Percentiles rank a stretch among this genome's conserved stretches.
Conservation (phyloP, 1,140 invertebrate genomes). For the Drosophila baimaii region DNA sequence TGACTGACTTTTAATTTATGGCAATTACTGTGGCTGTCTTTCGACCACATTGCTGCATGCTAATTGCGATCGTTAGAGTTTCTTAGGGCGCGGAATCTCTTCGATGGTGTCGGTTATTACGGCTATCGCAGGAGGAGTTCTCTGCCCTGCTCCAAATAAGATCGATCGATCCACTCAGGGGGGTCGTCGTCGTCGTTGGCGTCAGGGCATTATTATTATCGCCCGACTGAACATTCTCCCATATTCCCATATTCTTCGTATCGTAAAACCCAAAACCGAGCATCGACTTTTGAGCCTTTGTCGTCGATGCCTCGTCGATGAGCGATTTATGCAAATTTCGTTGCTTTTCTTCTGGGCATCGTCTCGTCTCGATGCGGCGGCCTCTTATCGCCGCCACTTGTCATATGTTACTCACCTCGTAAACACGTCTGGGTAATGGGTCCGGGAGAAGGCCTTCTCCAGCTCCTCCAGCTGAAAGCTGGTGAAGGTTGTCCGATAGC, state of each 20-base stretch:
- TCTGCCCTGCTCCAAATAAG: constrained; percentile 58
- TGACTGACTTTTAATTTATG: constrained; percentile 72
- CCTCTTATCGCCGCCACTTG: constrained; percentile 41
- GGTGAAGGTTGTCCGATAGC: constrained; percentile 97
- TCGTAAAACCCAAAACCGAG: constrained; percentile 40
- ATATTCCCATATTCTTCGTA: constrained; percentile 29
- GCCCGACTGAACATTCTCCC: constrained; percentile 6
- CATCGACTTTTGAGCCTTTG: constrained; percentile 36
- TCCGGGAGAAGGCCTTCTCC: constrained; percentile 98
- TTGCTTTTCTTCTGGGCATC: constrained; percentile 22
- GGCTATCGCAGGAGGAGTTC: constrained; percentile 10
- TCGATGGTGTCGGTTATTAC: background rate
- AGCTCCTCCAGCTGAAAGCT: constrained; percentile 98
- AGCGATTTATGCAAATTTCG: constrained; percentile 68
- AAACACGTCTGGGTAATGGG: constrained; percentile 99
- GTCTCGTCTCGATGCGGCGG: constrained; percentile 20
- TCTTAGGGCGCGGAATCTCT: constrained; percentile 21
- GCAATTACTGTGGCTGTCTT: constrained; percentile 66
- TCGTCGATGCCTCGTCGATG: constrained; percentile 35
- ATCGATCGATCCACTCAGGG: constrained; percentile 46
- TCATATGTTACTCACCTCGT: constrained; percentile 89
- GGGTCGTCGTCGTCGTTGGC: constrained; percentile 29
- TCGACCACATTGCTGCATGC: constrained; percentile 64
- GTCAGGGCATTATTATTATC: constrained; percentile 42
- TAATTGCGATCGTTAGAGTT: constrained; percentile 59